Evolutionary conservation across 2,888 invertebrate genomes (phyloP).

Genomic region (Aelia acuminata): DNA sequence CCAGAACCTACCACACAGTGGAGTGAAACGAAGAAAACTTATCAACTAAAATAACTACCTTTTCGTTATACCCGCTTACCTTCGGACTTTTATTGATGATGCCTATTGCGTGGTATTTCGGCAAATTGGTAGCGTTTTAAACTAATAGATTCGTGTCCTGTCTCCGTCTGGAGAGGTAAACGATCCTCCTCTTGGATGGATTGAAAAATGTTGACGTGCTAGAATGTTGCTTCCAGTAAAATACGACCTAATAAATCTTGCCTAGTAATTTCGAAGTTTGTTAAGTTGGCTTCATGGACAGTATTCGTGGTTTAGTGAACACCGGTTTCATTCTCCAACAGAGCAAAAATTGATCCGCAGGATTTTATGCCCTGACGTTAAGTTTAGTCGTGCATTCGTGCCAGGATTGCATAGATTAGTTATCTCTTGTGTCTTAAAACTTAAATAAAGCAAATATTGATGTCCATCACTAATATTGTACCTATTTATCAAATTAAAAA

Average conservation of each 20-base stretch:
- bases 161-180: neutral
- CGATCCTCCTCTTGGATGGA: neutral
- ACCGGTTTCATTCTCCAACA: neutral
- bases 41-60: no score
- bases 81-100: neutral
- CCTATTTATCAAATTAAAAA: no score
- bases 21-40: no score
- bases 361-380: neutral
- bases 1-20: no score
- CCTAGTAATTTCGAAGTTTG: neutral
- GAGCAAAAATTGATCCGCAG: neutral
- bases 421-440: no score
- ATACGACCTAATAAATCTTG: neutral
- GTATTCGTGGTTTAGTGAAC: neutral
- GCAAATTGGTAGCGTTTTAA: neutral
- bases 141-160: neutral
- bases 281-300: neutral
- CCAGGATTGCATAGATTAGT: neutral
- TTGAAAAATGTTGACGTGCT: slow-evolving; percentile 16
- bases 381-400: neutral
- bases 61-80: no score
- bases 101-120: neutral
- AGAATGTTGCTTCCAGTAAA: slow-evolving; percentile 7
- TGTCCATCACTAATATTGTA: no score
- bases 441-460: no score